Conservation (phyloP, 2,797 vertebrate species). For the Scolopax bukidnonensis region DNA sequence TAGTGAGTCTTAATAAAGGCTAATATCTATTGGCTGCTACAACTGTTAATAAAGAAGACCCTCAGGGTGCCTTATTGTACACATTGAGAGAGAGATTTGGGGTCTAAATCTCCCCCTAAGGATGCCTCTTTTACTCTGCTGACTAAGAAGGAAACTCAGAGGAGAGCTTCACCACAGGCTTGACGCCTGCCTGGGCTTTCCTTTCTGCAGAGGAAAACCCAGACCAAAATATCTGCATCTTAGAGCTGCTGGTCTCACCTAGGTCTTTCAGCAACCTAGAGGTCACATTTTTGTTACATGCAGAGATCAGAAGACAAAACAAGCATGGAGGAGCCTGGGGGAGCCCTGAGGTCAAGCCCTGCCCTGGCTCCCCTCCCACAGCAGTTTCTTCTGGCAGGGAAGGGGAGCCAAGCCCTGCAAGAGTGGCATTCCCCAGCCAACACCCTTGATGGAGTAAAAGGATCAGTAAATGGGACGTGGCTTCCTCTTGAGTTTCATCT, state of each 20-base stretch:
- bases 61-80: neutral
- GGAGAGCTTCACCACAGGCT: neutral
- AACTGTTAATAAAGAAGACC: neutral
- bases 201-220: neutral
- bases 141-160: accelerated
- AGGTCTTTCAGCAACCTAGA: neutral
- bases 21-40: neutral
- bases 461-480: neutral
- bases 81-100: neutral
- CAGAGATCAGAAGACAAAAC: neutral
- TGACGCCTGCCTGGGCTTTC: neutral
- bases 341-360: neutral
- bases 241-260: neutral
- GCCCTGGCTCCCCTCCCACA: neutral
- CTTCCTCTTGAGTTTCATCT: neutral
- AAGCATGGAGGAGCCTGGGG: neutral
- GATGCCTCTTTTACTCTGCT: neutral
- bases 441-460: neutral
- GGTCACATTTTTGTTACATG: neutral
- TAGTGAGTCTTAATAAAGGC: neutral
- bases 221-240: neutral
- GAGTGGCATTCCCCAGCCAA: neutral
- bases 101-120: neutral
- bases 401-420: neutral
- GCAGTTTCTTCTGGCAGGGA: neutral